phyloP scores from a whole-genome alignment of 2,113 vertebrate genomes.

The Neogobius melanostomus region DNA sequence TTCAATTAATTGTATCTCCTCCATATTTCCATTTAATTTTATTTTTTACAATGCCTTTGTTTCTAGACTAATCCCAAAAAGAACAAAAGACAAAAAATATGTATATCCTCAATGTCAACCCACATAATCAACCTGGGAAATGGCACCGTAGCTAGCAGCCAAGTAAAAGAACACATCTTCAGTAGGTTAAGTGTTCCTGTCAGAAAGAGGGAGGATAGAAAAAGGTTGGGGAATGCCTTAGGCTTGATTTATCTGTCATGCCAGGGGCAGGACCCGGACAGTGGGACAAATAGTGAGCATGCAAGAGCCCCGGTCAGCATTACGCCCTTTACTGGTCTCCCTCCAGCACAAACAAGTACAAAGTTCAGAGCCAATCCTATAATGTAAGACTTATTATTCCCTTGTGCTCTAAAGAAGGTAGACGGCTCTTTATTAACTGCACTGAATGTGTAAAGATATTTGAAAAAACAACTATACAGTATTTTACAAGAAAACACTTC shows the following conservation, averaged over 20 bases:
- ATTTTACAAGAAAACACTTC: not conserved
- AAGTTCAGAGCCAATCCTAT: constrained; percentile 51
- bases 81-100: not conserved
- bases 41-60: not conserved
- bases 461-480: not conserved
- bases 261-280: constrained; percentile 52
- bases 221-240: constrained; percentile 62
- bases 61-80: too few species aligned
- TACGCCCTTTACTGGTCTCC: constrained; percentile 34
- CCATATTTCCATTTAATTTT: not conserved
- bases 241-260: constrained; percentile 67
- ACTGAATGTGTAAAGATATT: too few species aligned
- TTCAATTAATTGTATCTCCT: not conserved
- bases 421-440: not conserved
- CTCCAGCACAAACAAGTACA: constrained; percentile 24
- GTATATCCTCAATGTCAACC: constrained; percentile 48
- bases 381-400: not conserved
- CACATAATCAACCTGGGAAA: constrained; percentile 34
- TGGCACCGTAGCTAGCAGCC: constrained; percentile 30
- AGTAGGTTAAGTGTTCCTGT: constrained; percentile 53
- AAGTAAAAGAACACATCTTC: constrained; percentile 53
- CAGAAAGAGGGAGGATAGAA: constrained; percentile 43
- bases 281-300: constrained; percentile 49
- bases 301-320: constrained; percentile 42
- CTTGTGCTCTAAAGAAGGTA: not conserved